These are phyloP conservation scores for Leucania comma DNA, from an alignment of 2,888 invertebrate genomes.

Conservation along the genomic window DNA sequence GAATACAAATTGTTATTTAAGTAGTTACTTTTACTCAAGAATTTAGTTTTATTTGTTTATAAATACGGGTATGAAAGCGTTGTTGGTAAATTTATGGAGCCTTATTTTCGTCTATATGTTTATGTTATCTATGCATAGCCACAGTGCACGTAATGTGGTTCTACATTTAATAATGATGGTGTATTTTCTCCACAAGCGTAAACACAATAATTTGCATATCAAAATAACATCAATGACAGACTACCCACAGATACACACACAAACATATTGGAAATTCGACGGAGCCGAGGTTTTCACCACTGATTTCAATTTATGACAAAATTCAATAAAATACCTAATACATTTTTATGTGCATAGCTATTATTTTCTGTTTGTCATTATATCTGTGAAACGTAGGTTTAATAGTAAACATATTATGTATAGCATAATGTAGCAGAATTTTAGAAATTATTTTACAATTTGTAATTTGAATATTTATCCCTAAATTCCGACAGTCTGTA, in stretches of 20 bases:
- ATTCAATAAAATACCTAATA: neutral
- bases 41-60: too few species aligned
- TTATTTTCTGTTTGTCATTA: neutral
- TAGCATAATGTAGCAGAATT: neutral
- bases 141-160: neutral
- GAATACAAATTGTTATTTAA: too few species aligned
- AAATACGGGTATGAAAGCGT: too few species aligned
- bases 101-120: too few species aligned
- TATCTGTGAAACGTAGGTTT: neutral
- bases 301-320: conserved; percentile 7
- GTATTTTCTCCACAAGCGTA: neutral
- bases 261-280: conserved; percentile 2
- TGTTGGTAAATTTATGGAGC: too few species aligned
- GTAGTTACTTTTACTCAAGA: too few species aligned
- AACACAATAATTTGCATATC: conserved; percentile 17
- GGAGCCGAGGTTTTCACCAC: neutral
- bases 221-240: conserved; percentile 16
- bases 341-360: neutral
- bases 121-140: too few species aligned
- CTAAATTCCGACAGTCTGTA: too few species aligned
- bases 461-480: neutral
- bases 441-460: neutral
- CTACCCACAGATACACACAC: neutral
- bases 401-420: neutral
- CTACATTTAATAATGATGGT: neutral